Base-by-base conservation (phyloP, 2,113 vertebrate genomes). In the Oryzias celebensis region DNA sequence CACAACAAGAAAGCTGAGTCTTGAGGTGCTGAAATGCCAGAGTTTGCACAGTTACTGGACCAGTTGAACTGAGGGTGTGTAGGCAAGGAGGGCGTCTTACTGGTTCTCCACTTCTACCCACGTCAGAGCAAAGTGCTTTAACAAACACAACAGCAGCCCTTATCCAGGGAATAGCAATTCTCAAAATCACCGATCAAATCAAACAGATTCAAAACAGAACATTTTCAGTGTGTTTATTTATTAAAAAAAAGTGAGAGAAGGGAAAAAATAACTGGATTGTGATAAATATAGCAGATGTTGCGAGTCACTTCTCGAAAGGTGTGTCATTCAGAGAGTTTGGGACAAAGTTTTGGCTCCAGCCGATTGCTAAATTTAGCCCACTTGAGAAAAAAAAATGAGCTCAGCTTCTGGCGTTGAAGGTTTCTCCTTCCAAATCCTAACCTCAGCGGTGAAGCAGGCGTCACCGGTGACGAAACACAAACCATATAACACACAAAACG, bases 401-500 rank as follows among this genome's bases (percentile, higher is more conserved):
- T 88, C 76, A 82, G 56, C 46, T 28, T 17, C 75, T 90, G 89
- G 87, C 85, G 79, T 49, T 16, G 61, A 36, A 68, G 52, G 26
- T 52, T 75, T 80, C 81, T 74, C 66, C 83, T 75, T 77, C 68
- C 75, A 47, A 59, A 67, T 65, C 66, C 63, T 89, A 87, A 88
- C 68, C 80, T 89, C 82, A 90, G 81, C 18, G 82, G 78, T 61
- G 65, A 41, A 49, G 78, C 77, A 48, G 20, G 51, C 87, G 87
- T 91, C 91, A 92, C 76, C 81, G 14, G 4, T 90, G 90, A 92
- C 77, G 83, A 90, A 87, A 85, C 51, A 52, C 77, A 62, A 82
- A 88, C 78, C 88, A 81, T 87, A 85, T 78, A 87, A 87, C 85
- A 83, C 66, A 73, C 70, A 68, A 81, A 87, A 87, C 79, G 64